These are phyloP conservation scores for Atrina japonica DNA, from an alignment of 2,888 invertebrate species.

Conservation along the genomic window DNA sequence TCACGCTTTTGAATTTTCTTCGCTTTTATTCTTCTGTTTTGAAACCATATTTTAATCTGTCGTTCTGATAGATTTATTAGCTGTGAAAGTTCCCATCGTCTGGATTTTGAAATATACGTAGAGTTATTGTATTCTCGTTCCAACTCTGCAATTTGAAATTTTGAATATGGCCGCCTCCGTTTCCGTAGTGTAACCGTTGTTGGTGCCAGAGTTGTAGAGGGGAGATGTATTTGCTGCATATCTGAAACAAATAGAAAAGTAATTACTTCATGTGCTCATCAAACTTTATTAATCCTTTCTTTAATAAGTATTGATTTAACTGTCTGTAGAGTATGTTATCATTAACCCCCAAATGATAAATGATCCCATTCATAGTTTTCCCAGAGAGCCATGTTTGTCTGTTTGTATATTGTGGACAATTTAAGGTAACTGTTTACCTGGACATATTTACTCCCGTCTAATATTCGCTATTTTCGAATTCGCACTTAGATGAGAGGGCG, in stretches of 20 bases:
- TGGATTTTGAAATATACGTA: conserved; percentile 98
- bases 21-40: conserved; percentile 79
- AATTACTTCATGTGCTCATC: neutral
- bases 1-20: conserved; percentile 76
- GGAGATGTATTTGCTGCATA: conserved; percentile 73
- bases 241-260: conserved; percentile 61
- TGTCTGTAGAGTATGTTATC: too few species aligned
- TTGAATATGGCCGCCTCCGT: conserved; percentile 99
- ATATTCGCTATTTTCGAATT: too few species aligned
- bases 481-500: too few species aligned
- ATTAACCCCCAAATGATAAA: too few species aligned
- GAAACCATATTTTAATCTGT: conserved; percentile 81
- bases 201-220: conserved; percentile 74
- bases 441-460: too few species aligned
- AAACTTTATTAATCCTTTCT: neutral
- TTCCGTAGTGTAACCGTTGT: conserved; percentile 83
- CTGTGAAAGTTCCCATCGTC: conserved; percentile 97
- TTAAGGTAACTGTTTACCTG: too few species aligned
- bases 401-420: too few species aligned
- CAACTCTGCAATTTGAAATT: conserved; percentile 97
- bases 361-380: too few species aligned
- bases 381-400: too few species aligned
- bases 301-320: too few species aligned
- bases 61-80: conserved; percentile 88
- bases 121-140: conserved; percentile 99